phyloP scores from a whole-genome alignment of 2,888 invertebrate species.

The Vesta saturnalis region DNA sequence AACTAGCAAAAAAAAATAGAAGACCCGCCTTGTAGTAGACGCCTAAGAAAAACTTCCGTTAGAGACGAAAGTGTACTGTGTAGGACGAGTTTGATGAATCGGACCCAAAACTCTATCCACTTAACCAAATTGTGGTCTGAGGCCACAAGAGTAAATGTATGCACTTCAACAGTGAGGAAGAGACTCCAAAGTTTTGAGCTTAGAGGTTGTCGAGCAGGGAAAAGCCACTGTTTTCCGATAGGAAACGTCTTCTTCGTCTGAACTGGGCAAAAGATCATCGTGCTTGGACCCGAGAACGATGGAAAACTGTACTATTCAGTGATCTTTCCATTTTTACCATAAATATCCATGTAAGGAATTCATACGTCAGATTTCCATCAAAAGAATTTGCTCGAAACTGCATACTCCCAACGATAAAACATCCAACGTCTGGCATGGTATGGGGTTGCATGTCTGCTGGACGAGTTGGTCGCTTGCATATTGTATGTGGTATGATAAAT shows the following conservation, averaged over 20 bases:
- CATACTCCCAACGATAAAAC: too few relatives aligned
- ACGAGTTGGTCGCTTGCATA: background rate
- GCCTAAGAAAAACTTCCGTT: too few relatives aligned
- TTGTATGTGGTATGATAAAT: too few relatives aligned
- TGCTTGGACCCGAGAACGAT: background rate
- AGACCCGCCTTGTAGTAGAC: background rate
- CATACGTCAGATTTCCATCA: too few relatives aligned
- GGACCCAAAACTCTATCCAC: background rate
- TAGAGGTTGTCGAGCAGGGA: background rate
- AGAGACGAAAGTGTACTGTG: too few relatives aligned
- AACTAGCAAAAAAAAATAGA: background rate
- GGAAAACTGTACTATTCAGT: background rate
- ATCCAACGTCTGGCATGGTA: too few relatives aligned
- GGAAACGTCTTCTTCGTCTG: background rate
- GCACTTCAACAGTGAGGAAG: too few relatives aligned
- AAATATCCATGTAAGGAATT: too few relatives aligned
- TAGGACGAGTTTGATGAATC: background rate
- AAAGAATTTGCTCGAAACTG: too few relatives aligned
- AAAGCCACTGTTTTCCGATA: too few relatives aligned
- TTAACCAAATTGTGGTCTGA: background rate
- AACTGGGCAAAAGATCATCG: background rate
- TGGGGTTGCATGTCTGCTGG: background rate
- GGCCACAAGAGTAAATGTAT: background rate
- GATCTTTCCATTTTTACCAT: background rate
- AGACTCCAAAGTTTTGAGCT: background rate